These are phyloP conservation scores for Anarsia innoxiella DNA, from an alignment of 2,888 invertebrate species.

Conservation along the genomic window DNA sequence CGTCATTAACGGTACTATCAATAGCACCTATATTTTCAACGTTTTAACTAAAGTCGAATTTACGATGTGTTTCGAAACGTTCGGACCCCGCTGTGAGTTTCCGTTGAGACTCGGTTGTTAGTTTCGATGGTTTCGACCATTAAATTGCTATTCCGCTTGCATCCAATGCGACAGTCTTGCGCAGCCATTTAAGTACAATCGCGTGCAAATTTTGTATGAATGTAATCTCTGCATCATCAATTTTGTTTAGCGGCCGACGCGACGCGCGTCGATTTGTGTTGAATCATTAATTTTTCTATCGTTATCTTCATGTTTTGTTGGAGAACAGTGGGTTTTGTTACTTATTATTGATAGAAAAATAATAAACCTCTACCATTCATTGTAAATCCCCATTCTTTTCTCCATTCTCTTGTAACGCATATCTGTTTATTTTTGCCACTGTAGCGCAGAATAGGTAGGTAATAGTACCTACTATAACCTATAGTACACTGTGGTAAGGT, in stretches of 20 bases:
- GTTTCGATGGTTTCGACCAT: conserved; percentile 1
- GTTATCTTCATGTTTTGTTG: too few species aligned
- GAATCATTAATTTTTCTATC: conserved; percentile 8
- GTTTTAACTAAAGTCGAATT: conserved; percentile 10
- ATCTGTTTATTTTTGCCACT: too few species aligned
- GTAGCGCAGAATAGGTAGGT: too few species aligned
- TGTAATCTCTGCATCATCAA: conserved; percentile 6
- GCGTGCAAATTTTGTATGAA: conserved; percentile 13
- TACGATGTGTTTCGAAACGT: conserved; percentile 13
- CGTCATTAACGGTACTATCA: conserved; percentile 7
- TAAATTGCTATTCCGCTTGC: conserved; percentile 17
- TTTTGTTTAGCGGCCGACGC: conserved; percentile 4
- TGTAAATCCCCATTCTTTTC: too few species aligned
- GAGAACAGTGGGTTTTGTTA: too few species aligned
- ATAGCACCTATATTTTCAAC: conserved; percentile 6
- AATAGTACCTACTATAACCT: too few species aligned
- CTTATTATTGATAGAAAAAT: too few species aligned
- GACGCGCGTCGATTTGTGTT: conserved; percentile 1
- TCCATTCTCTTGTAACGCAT: too few species aligned
- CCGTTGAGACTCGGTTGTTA: conserved; percentile 10
- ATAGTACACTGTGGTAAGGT: too few species aligned
- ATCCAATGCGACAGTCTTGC: conserved; percentile 23
- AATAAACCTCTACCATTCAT: too few species aligned
- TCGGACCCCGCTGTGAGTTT: conserved; percentile 13
- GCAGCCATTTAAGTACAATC: conserved; percentile 23